These are phyloP conservation scores for Caenorhabditis tropicalis DNA, from an alignment of 1,140 invertebrate species.

Conservation along the genomic window DNA sequence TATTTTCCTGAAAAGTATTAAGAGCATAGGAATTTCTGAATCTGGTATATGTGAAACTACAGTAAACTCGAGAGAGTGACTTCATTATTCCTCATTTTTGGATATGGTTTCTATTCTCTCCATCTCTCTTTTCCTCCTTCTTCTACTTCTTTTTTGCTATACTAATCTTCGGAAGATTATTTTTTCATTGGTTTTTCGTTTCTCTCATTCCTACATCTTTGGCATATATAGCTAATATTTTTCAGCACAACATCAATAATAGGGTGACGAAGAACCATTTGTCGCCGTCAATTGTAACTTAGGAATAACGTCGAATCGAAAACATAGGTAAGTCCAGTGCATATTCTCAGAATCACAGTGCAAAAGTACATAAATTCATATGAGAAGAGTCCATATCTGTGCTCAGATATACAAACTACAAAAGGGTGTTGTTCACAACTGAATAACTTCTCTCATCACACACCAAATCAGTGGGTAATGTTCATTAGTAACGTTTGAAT, in stretches of 20 bases:
- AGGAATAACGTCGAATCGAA: neutral
- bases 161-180: neutral
- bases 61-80: no score
- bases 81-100: no score
- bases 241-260: neutral
- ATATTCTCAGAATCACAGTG: neutral
- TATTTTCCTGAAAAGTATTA: no score
- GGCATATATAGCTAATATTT: neutral
- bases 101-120: neutral
- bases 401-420: neutral
- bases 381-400: neutral
- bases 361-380: neutral
- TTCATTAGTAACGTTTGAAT: conserved; percentile 1
- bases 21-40: no score
- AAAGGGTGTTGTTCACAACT: neutral
- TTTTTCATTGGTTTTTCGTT: neutral
- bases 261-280: neutral
- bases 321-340: neutral
- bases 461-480: neutral
- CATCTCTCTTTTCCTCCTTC: neutral
- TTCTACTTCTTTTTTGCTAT: neutral
- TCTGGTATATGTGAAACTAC: no score
- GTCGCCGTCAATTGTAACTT: neutral
- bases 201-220: neutral
- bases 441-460: neutral